phyloP scores from a whole-genome alignment of 2,888 invertebrate species.

The Xestoiulus laeticollis region DNA sequence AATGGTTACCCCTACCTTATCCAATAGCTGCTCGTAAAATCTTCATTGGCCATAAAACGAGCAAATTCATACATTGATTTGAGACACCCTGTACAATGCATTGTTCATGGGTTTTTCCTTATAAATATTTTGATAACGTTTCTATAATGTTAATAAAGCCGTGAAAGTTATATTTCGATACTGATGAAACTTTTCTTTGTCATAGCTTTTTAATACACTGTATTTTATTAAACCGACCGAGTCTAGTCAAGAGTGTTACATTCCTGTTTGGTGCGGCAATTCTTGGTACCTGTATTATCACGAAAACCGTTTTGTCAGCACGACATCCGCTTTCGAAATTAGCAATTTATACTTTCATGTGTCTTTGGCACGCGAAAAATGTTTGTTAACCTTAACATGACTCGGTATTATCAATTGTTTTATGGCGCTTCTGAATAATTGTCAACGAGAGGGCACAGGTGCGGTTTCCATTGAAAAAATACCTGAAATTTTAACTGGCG shows the following conservation, averaged over 20 bases:
- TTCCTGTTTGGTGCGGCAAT: too few relatives aligned
- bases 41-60: background rate
- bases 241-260: too few relatives aligned
- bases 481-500: background rate
- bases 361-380: constrained; percentile 20
- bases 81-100: too few relatives aligned
- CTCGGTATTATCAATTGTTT: background rate
- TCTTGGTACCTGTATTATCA: too few relatives aligned
- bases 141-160: too few relatives aligned
- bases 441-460: background rate
- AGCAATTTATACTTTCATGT: background rate
- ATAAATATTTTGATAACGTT: too few relatives aligned
- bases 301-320: background rate
- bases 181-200: too few relatives aligned
- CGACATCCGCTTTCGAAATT: constrained; percentile 11
- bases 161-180: too few relatives aligned
- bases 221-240: too few relatives aligned
- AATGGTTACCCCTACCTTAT: background rate
- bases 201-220: too few relatives aligned
- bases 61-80: too few relatives aligned
- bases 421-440: constrained; percentile 11
- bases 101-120: too few relatives aligned
- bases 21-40: background rate
- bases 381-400: background rate
- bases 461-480: constrained; percentile 26